These are phyloP conservation scores for Anoncus sp. DNA, from an alignment of 2,888 invertebrate species.

Conservation along the genomic window DNA sequence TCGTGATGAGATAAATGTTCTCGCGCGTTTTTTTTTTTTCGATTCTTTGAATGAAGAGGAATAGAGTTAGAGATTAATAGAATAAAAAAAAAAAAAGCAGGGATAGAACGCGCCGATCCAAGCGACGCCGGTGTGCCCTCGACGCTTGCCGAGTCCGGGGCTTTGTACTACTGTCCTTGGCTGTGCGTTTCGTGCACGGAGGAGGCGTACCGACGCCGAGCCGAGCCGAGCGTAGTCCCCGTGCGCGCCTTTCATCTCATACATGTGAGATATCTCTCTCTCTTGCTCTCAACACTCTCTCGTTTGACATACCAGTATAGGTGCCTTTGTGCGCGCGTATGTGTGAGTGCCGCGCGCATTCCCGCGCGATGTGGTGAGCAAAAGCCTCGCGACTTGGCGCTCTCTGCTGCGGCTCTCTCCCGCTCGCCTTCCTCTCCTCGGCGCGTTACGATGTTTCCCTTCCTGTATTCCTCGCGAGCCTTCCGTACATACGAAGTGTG, in stretches of 20 bases:
- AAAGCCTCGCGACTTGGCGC: conserved; percentile 38
- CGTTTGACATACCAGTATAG: not conserved
- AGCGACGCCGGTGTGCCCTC: conserved; percentile 56
- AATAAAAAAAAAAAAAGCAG: conserved; percentile 43
- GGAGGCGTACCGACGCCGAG: conserved; percentile 73
- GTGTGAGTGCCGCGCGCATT: conserved; percentile 57
- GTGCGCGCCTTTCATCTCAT: conserved; percentile 60
- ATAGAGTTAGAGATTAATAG: not conserved
- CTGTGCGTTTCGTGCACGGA: conserved; percentile 73
- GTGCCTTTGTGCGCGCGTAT: conserved; percentile 19
- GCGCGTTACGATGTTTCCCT: conserved; percentile 40
- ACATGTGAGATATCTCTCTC: conserved; percentile 44
- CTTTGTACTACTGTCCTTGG: conserved; percentile 76
- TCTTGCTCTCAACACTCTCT: conserved; percentile 17
- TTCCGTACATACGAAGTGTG: not conserved
- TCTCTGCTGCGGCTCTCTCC: conserved; percentile 47
- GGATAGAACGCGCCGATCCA: conserved; percentile 28
- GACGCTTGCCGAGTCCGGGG: conserved; percentile 74
- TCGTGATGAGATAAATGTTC: too few relatives aligned
- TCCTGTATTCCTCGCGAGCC: conserved; percentile 38
- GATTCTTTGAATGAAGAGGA: not conserved
- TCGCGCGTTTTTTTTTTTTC: too few relatives aligned
- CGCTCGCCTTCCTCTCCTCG: conserved; percentile 57
- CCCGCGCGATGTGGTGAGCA: conserved; percentile 55
- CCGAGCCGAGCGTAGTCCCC: conserved; percentile 69